These are phyloP conservation scores for Dynastes hyllus DNA, from an alignment of 2,888 invertebrate species.

Conservation along the genomic window DNA sequence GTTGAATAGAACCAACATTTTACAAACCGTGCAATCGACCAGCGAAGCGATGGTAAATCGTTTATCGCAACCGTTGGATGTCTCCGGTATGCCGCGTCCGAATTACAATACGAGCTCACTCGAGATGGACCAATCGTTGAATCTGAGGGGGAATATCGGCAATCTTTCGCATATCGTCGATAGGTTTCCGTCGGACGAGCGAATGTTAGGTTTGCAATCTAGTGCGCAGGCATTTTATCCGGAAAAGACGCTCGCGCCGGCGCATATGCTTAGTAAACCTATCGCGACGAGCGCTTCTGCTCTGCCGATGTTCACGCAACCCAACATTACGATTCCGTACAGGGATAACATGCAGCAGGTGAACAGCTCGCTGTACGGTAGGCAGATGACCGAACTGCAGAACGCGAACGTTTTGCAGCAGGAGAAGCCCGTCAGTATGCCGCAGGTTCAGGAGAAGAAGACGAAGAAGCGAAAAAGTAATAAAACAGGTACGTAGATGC, in stretches of 20 bases:
- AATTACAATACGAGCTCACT: constrained; percentile 68
- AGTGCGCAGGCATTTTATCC: constrained; percentile 69
- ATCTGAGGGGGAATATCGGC: constrained; percentile 72
- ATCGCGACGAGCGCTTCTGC: constrained; percentile 63
- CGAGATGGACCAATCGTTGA: constrained; percentile 73
- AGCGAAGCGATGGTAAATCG: constrained; percentile 39
- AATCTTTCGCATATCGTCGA: constrained; percentile 78
- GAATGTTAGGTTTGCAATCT: constrained; percentile 72
- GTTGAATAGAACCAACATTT: constrained; percentile 39
- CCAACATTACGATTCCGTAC: constrained; percentile 65
- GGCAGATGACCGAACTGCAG: constrained; percentile 65
- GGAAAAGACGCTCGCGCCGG: constrained; percentile 65
- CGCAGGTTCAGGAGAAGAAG: constrained; percentile 62
- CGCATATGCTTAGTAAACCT: constrained; percentile 67
- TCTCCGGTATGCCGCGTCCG: constrained; percentile 59
- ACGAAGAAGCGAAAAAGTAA: constrained; percentile 63
- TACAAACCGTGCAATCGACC: constrained; percentile 42
- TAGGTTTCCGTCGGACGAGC: constrained; percentile 74
- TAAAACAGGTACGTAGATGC: constrained; percentile 57
- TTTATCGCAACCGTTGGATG: constrained; percentile 47
- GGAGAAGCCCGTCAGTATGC: constrained; percentile 48
- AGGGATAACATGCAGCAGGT: constrained; percentile 65
- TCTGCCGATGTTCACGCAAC: constrained; percentile 68
- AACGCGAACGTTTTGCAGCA: constrained; percentile 57
- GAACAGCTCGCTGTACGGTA: constrained; percentile 63